Evolutionary conservation across 2,113 vertebrate species (phyloP).

Genomic region (Pelecanoides urinatrix): DNA sequence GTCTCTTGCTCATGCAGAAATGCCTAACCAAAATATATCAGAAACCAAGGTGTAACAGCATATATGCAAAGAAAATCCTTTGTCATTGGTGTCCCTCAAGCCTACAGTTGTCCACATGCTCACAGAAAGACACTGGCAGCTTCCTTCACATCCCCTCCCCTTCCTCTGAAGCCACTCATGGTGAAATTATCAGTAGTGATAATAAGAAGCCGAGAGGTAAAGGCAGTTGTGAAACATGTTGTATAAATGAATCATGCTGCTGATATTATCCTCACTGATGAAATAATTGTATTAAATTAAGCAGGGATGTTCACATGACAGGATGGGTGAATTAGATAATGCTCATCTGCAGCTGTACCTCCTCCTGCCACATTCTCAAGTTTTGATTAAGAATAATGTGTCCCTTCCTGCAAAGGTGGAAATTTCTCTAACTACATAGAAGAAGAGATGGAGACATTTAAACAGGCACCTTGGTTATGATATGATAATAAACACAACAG

Average conservation of each 20-base stretch:
- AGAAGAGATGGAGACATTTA: neutral
- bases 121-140: neutral
- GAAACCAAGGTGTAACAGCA: neutral
- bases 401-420: constrained; percentile 58
- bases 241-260: constrained; percentile 75
- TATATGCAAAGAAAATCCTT: neutral
- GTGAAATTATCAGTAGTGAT: constrained; percentile 33
- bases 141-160: neutral
- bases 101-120: neutral
- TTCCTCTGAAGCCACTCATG: neutral
- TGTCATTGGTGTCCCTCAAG: neutral
- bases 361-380: constrained; percentile 47
- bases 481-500: neutral
- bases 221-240: constrained; percentile 62
- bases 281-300: constrained; percentile 83
- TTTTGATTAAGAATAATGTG: constrained; percentile 68
- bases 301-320: constrained; percentile 72
- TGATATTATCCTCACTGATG: constrained; percentile 78
- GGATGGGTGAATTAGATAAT: constrained; percentile 76
- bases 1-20: neutral
- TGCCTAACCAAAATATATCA: neutral
- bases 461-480: neutral
- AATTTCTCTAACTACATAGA: constrained; percentile 28
- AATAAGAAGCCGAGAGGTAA: constrained; percentile 54
- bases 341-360: constrained; percentile 72